phyloP scores from a whole-genome alignment of 2,113 vertebrate species.

The Orcinus orca region DNA sequence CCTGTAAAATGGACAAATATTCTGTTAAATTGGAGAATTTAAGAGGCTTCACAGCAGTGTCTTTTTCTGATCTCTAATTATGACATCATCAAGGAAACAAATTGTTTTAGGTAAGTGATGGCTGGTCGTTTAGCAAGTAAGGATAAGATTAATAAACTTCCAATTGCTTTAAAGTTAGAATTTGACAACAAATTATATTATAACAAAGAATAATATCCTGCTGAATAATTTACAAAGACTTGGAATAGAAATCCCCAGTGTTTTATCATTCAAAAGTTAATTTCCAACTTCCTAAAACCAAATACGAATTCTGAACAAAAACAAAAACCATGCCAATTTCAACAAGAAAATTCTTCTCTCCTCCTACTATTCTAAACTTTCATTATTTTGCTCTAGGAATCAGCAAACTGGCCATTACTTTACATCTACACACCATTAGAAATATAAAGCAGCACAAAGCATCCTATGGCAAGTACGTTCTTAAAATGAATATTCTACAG shows the following conservation, averaged over 20 bases:
- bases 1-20: background rate
- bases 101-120: background rate
- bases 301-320: background rate
- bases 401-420: background rate
- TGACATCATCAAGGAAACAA: background rate
- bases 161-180: background rate
- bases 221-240: background rate
- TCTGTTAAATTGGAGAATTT: background rate
- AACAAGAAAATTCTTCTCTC: background rate
- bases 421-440: background rate
- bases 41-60: background rate
- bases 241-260: background rate
- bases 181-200: background rate
- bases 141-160: background rate
- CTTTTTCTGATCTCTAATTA: background rate
- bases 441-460: background rate
- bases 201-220: background rate
- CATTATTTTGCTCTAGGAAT: background rate
- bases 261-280: background rate
- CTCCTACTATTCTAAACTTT: background rate
- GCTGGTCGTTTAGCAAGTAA: background rate
- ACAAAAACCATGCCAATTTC: background rate
- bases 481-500: background rate
- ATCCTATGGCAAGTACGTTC: background rate
- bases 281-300: background rate